These are phyloP conservation scores for Polydrusus pterygomalis DNA, from an alignment of 2,888 invertebrate genomes.

Conservation along the genomic window DNA sequence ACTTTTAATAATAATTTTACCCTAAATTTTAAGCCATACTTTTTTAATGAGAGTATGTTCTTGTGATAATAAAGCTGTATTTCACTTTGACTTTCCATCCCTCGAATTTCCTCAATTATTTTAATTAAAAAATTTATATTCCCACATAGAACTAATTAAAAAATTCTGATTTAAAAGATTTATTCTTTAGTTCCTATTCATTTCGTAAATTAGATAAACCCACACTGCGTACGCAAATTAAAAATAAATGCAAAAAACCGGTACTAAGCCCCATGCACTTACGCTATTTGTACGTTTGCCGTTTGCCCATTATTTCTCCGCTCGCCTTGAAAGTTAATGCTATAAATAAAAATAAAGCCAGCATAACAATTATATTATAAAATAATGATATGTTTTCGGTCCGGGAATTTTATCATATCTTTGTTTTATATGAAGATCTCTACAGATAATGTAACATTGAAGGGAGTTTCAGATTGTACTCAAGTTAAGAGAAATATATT, in stretches of 20 bases:
- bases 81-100: no score
- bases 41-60: no score
- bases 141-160: no score
- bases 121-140: no score
- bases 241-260: conserved; percentile 7
- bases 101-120: no score
- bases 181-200: no score
- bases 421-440: conserved; percentile 26
- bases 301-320: conserved; percentile 8
- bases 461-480: not conserved
- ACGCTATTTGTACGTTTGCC: not conserved
- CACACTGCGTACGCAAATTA: no score
- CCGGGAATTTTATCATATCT: conserved; percentile 34
- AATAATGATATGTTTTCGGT: conserved; percentile 40
- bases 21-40: no score
- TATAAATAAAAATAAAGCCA: conserved; percentile 26
- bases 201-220: no score
- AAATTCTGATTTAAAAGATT: no score
- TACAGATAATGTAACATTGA: conserved; percentile 22
- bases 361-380: conserved; percentile 41
- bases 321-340: conserved; percentile 29
- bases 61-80: no score
- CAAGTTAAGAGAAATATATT: not conserved
- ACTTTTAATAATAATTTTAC: no score
- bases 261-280: conserved; percentile 17